Evolutionary conservation across 1,140 invertebrate genomes (phyloP).

Genomic region (Drosophila pachea): DNA sequence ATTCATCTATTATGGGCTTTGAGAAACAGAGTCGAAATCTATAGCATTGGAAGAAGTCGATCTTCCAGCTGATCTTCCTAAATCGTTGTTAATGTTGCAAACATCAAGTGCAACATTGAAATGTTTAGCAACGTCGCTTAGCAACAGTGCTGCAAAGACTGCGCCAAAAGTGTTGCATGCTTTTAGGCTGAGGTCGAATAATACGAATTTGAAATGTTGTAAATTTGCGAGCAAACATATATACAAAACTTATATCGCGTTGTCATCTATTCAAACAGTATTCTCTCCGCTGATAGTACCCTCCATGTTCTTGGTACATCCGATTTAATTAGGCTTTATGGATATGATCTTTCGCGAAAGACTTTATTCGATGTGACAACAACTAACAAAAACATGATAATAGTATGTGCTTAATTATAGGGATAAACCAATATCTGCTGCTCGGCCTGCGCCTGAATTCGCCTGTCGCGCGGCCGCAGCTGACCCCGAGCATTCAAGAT

Average conservation of each 20-base stretch:
- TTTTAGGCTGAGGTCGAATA: conserved; percentile 23
- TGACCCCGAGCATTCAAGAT: conserved; percentile 41
- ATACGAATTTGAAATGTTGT: no score
- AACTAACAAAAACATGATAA: conserved; percentile 43
- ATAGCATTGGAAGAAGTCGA: no score
- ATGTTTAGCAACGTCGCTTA: neutral
- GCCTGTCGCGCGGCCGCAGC: conserved; percentile 53
- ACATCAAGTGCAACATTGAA: neutral
- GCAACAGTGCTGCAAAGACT: conserved; percentile 28
- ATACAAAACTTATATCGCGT: no score
- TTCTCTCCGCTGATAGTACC: no score
- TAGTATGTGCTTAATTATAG: conserved; percentile 41
- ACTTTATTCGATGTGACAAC: neutral
- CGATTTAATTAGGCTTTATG: neutral
- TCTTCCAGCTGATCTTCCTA: neutral
- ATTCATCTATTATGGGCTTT: no score
- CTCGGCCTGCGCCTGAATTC: conserved; percentile 38
- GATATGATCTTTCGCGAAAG: neutral
- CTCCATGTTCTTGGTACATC: no score
- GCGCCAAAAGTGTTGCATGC: conserved; percentile 24
- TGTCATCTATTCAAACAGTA: no score
- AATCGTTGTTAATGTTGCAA: neutral
- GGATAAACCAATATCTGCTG: conserved; percentile 50
- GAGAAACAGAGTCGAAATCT: no score
- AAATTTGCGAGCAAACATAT: no score